These are phyloP conservation scores for Patella caerulea DNA, from an alignment of 2,888 invertebrate species.

Conservation along the genomic window DNA sequence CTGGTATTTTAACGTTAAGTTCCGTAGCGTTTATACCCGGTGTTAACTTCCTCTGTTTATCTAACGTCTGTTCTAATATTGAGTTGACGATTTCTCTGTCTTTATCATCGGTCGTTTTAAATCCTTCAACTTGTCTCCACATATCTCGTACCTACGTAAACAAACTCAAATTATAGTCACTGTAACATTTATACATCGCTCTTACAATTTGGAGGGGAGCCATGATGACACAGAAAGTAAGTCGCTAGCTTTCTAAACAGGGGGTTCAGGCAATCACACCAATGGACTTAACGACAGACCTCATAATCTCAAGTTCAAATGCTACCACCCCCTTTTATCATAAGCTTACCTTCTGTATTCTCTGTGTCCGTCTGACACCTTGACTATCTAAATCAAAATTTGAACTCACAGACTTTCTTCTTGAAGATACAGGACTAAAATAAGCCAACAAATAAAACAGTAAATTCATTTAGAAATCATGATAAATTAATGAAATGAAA, in stretches of 20 bases:
- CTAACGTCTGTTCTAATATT: conserved; percentile 54
- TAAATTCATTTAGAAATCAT: too few relatives aligned
- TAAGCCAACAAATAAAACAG: conserved; percentile 13
- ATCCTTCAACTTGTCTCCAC: conserved; percentile 61
- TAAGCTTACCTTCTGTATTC: conserved; percentile 54
- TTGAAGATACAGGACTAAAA: conserved; percentile 30
- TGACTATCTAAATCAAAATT: conserved; percentile 56
- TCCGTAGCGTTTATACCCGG: conserved; percentile 51
- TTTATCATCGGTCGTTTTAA: conserved; percentile 40
- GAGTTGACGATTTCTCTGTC: conserved; percentile 61
- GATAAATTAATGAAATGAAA: too few relatives aligned
- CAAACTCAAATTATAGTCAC: background rate
- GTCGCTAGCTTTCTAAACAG: too few relatives aligned
- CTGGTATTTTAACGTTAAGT: conserved; percentile 63
- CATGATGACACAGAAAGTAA: too few relatives aligned
- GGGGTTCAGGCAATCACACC: too few relatives aligned
- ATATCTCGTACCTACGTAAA: conserved; percentile 54
- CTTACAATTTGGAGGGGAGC: background rate
- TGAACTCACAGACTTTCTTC: conserved; percentile 39
- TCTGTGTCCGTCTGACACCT: conserved; percentile 55
- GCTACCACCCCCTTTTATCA: too few relatives aligned
- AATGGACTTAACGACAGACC: too few relatives aligned
- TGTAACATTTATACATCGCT: background rate
- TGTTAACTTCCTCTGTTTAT: conserved; percentile 41
- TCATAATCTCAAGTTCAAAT: too few relatives aligned